Percentiles rank a stretch among this genome's conserved stretches.
These are phyloP conservation scores for Lordiphosa andalusiaca DNA, from an alignment of 2,888 invertebrate genomes.

Conservation along the genomic window DNA sequence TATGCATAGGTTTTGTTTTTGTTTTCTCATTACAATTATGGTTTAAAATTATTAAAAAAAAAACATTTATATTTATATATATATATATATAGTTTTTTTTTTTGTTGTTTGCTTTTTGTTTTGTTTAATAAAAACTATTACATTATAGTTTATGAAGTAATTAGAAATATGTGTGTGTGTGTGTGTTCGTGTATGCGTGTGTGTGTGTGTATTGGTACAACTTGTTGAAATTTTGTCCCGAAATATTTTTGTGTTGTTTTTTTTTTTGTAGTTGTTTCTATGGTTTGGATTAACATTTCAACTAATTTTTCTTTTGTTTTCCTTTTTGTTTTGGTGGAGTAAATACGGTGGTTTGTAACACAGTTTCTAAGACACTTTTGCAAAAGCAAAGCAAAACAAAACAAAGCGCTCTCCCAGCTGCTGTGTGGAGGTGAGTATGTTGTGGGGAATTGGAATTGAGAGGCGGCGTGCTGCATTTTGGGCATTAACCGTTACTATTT, in stretches of 20 bases:
- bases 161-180: constrained; percentile 45
- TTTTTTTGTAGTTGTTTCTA: constrained; percentile 14
- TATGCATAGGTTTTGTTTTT: constrained; percentile 52
- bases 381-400: too few species aligned
- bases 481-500: too few species aligned
- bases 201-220: constrained; percentile 30
- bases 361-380: too few species aligned
- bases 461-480: too few species aligned
- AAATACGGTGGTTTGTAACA: too few species aligned
- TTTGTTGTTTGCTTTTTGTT: constrained; percentile 33
- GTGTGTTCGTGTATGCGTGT: constrained; percentile 11
- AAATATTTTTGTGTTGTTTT: constrained; percentile 9
- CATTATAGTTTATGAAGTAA: constrained; percentile 59
- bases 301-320: constrained; percentile 26
- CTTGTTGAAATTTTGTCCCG: constrained; percentile 28
- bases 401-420: too few species aligned
- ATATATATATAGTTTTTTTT: constrained; percentile 23
- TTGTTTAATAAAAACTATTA: constrained; percentile 71
- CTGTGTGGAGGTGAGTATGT: too few species aligned
- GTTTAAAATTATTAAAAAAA: constrained; percentile 61
- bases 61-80: constrained; percentile 31
- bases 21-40: constrained; percentile 51
- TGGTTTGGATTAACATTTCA: constrained; percentile 40
- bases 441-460: too few species aligned
- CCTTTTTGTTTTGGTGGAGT: constrained; percentile 7